Percentiles rank a stretch among this genome's conserved stretches.
Evolutionary conservation across 1,140 invertebrate species (phyloP).

Genomic region (Drosophila rhopaloa): DNA sequence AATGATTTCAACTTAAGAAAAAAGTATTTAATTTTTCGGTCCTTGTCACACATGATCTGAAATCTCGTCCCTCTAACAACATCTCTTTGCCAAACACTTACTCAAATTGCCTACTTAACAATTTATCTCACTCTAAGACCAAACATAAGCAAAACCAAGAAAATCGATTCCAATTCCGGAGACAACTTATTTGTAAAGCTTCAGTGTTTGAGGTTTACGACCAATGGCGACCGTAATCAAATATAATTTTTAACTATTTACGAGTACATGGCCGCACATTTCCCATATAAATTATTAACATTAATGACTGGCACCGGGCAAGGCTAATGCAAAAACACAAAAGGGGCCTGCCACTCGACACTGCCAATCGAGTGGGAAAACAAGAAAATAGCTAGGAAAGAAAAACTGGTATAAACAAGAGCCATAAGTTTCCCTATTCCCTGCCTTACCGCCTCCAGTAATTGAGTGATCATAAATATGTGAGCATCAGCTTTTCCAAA

Average conservation of each 20-base stretch:
- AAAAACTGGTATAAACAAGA: conserved; percentile 59
- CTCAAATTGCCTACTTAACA: conserved; percentile 69
- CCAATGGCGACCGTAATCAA: conserved; percentile 57
- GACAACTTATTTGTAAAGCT: conserved; percentile 19
- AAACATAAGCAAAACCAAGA: conserved; percentile 37
- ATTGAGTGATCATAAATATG: conserved; percentile 79
- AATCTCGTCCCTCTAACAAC: neutral
- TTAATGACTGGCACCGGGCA: conserved; percentile 63
- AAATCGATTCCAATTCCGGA: conserved; percentile 60
- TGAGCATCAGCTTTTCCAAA: conserved; percentile 35
- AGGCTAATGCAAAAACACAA: conserved; percentile 25
- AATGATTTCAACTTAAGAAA: no score
- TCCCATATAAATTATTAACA: conserved; percentile 72
- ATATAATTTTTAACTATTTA: conserved; percentile 82
- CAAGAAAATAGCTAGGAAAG: conserved; percentile 9
- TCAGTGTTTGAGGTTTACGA: conserved; percentile 12
- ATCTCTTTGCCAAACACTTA: conserved; percentile 52
- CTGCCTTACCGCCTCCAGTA: conserved; percentile 17
- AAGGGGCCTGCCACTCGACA: conserved; percentile 19
- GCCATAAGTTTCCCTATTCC: conserved; percentile 34
- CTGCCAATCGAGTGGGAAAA: conserved; percentile 40
- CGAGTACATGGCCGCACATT: conserved; percentile 67
- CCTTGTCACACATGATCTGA: neutral
- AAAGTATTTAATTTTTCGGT: no score
- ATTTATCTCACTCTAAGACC: conserved; percentile 63